Evolutionary conservation across 2,113 vertebrate genomes (phyloP).

Genomic region (Tretioscincus oriximinensis): DNA sequence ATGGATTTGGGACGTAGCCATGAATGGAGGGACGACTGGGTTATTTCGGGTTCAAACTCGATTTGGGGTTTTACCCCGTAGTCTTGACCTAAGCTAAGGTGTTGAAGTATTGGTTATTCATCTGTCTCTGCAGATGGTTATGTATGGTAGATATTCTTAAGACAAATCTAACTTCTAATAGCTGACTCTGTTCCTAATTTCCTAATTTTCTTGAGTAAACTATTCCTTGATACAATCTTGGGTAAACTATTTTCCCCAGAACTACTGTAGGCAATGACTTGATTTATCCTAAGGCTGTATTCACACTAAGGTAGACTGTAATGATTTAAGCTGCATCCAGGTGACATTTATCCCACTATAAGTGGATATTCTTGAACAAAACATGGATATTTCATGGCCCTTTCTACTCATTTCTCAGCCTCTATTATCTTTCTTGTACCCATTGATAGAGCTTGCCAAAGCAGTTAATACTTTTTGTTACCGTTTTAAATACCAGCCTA

Average conservation of each 20-base stretch:
- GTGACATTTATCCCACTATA: too few species aligned
- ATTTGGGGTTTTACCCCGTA: too few species aligned
- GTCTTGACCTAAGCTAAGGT: background rate
- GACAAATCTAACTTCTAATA: background rate
- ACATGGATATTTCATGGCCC: background rate
- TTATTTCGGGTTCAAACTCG: too few species aligned
- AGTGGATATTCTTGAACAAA: too few species aligned
- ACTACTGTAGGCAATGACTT: background rate
- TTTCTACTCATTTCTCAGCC: background rate
- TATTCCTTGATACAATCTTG: background rate
- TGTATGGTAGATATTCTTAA: background rate
- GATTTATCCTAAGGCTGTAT: background rate
- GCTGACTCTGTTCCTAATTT: background rate
- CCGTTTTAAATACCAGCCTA: background rate
- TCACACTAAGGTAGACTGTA: background rate
- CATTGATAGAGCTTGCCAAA: conserved; percentile 15
- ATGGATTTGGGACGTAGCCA: too few species aligned
- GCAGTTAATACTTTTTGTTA: background rate
- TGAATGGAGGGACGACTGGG: too few species aligned
- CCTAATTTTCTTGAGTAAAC: too few species aligned
- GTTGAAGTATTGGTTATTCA: background rate
- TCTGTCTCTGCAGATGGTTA: background rate
- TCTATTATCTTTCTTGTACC: background rate
- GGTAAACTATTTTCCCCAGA: too few species aligned
- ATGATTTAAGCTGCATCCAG: too few species aligned